Evolutionary conservation across 2,888 invertebrate genomes (phyloP).

Genomic region (Nomada fucata): DNA sequence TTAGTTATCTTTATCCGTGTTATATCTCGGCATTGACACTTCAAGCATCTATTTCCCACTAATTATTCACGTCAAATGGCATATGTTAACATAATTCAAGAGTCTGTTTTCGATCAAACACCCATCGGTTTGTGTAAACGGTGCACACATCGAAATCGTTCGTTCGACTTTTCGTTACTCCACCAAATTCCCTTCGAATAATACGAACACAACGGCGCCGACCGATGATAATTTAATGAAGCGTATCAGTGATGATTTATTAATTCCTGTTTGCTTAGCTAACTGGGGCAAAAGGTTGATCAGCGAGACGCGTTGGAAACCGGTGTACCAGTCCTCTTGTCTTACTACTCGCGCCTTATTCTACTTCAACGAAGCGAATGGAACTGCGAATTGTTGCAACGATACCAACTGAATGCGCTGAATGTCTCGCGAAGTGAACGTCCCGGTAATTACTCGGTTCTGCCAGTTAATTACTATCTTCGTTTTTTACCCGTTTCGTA

Average conservation of each 20-base stretch:
- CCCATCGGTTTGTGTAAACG: too few relatives aligned
- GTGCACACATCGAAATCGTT: background rate
- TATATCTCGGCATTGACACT: background rate
- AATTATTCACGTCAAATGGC: background rate
- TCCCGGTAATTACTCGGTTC: slow-evolving; percentile 24
- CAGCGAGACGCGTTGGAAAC: background rate
- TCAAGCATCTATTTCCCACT: background rate
- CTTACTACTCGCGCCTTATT: too few relatives aligned
- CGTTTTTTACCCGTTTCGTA: background rate
- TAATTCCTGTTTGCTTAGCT: background rate
- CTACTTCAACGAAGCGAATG: slow-evolving; percentile 9
- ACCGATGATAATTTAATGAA: background rate
- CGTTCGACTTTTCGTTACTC: background rate
- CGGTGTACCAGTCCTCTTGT: background rate
- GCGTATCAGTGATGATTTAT: background rate
- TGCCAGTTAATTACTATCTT: slow-evolving; percentile 23
- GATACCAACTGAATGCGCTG: slow-evolving; percentile 14
- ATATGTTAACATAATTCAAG: background rate
- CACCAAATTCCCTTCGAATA: background rate
- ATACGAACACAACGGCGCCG: background rate
- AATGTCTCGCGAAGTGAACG: slow-evolving; percentile 19
- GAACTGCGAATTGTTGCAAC: slow-evolving; percentile 18
- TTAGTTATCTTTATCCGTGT: too few relatives aligned
- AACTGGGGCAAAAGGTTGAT: background rate
- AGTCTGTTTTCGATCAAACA: background rate